phyloP scores from a whole-genome alignment of 2,888 invertebrate species.

The Perdita meconis region DNA sequence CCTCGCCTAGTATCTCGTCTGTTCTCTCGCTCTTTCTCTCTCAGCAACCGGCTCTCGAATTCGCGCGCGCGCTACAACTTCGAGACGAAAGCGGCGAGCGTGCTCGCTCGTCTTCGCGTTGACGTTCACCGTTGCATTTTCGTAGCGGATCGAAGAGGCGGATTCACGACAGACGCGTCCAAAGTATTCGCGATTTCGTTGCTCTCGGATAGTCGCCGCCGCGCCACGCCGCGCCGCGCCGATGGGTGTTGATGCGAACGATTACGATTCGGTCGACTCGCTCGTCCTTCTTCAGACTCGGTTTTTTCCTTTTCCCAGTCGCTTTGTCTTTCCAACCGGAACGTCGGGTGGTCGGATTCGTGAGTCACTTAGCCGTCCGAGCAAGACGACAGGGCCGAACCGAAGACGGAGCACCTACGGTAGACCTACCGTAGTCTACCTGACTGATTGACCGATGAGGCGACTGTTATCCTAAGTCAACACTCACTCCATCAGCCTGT shows the following conservation, averaged over 20 bases:
- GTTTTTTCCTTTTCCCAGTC: conserved; percentile 32
- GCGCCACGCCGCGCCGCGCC: neutral
- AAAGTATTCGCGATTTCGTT: no score
- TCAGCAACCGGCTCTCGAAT: conserved; percentile 59
- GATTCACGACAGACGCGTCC: no score
- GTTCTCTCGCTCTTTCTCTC: conserved; percentile 33
- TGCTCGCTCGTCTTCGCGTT: conserved; percentile 2
- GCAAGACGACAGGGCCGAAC: conserved; percentile 72
- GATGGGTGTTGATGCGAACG: conserved; percentile 52
- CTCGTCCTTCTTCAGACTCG: conserved; percentile 8
- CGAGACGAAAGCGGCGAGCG: neutral
- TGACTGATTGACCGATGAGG: conserved; percentile 84
- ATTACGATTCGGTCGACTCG: conserved; percentile 39
- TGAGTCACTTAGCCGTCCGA: conserved; percentile 79
- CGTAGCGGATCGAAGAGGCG: no score
- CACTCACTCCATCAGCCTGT: conserved; percentile 83
- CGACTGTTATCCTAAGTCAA: conserved; percentile 84
- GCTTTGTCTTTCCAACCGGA: conserved; percentile 56
- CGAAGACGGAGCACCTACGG: conserved; percentile 79
- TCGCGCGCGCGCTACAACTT: conserved; percentile 11
- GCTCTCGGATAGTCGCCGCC: no score
- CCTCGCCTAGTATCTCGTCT: no score
- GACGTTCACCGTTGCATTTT: neutral
- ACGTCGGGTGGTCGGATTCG: conserved; percentile 76
- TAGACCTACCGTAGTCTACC: conserved; percentile 78